Conservation (phyloP, 53 echinoderm and acorn worm species). For the Arbacia lixula region DNA sequence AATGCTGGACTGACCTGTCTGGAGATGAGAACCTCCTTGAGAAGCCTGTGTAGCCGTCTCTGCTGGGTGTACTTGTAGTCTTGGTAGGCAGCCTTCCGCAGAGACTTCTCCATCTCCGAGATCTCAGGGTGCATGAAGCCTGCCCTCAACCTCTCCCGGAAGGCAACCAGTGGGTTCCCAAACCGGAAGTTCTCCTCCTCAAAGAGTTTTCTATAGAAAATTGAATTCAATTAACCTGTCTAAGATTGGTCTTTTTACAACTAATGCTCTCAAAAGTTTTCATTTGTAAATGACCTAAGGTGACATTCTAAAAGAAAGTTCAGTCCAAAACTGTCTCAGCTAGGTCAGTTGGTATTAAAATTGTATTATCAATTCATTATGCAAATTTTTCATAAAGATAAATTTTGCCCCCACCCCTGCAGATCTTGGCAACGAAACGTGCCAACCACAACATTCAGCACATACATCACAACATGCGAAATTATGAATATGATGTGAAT, state of each 20-base stretch:
- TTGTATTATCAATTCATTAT: background rate
- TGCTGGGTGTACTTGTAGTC: slow-evolving; percentile 41
- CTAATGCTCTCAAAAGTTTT: no score
- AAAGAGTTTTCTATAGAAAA: slow-evolving; percentile 70
- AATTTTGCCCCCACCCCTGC: no score
- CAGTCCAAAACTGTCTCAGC: no score
- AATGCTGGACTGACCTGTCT: slow-evolving; percentile 47
- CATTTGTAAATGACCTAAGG: no score
- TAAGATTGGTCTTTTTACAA: no score
- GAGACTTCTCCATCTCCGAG: slow-evolving; percentile 7
- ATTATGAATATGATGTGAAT: no score
- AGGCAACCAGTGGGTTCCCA: slow-evolving; percentile 65
- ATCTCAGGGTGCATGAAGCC: slow-evolving; percentile 55
- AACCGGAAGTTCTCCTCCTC: slow-evolving; percentile 82
- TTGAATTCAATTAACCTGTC: background rate
- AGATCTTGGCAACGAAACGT: no score
- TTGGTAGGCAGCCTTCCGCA: slow-evolving; percentile 10
- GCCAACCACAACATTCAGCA: no score
- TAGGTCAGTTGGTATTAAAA: no score
- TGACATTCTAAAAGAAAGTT: no score
- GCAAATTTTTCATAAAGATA: no score
- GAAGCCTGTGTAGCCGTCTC: slow-evolving; percentile 34
- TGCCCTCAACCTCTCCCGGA: slow-evolving; percentile 24
- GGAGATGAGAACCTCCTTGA: slow-evolving; percentile 41
- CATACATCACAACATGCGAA: no score